phyloP scores from a whole-genome alignment of 1,140 invertebrate genomes.

The Potamilus streckersoni region DNA sequence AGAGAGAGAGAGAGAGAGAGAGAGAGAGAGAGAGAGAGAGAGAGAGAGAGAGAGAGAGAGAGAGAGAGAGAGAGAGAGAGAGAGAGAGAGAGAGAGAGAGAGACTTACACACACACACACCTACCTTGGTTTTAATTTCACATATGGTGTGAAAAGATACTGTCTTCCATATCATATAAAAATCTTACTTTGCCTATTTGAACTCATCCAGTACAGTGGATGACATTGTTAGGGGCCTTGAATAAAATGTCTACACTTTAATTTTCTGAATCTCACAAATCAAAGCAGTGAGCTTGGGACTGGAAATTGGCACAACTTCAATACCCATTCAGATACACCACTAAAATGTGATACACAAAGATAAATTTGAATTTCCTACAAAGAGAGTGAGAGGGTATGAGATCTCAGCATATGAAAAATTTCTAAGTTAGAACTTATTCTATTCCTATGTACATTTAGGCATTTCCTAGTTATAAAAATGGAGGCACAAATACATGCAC shows the following conservation, averaged over 20 bases:
- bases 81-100: slow-evolving; percentile 21
- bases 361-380: too few species aligned
- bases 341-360: not conserved
- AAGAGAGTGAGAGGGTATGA: not conserved
- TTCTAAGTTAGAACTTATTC: too few species aligned
- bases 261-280: too few species aligned
- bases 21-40: slow-evolving; percentile 10
- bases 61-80: slow-evolving; percentile 10
- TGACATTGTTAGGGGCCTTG: not conserved
- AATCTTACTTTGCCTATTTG: too few species aligned
- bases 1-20: slow-evolving; percentile 20
- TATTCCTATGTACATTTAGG: too few species aligned
- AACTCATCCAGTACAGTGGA: not conserved
- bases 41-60: slow-evolving; percentile 24
- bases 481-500: too few species aligned
- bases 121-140: not conserved
- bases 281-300: too few species aligned
- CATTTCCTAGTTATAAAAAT: too few species aligned
- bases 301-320: not conserved
- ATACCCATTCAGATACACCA: not conserved
- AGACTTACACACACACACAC: too few species aligned
- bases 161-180: not conserved
- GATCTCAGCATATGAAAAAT: too few species aligned
- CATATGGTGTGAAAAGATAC: not conserved
- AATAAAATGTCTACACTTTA: not conserved